A percentile compares a stretch with the other conserved stretches of the same genome.
Conservation (phyloP, 2,888 invertebrate species). For the Eristalis intricaria region DNA sequence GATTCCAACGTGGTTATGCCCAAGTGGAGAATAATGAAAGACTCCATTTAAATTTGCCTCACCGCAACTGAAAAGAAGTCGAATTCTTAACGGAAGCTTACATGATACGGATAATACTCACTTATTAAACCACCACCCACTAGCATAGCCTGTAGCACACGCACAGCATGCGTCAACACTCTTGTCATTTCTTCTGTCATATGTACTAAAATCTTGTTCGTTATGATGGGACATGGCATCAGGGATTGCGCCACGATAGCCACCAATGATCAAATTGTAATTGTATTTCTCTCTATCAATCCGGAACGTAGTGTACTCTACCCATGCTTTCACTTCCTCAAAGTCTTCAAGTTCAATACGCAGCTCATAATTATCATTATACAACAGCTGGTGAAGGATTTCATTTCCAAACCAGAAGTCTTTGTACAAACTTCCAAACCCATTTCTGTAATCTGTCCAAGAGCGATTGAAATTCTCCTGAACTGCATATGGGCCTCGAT, state of each 20-base stretch:
- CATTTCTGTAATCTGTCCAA: constrained; percentile 83
- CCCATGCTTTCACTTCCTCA: constrained; percentile 81
- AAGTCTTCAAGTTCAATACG: constrained; percentile 83
- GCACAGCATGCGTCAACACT: constrained; percentile 82
- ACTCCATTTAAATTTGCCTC: constrained; percentile 84
- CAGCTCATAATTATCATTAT: constrained; percentile 80
- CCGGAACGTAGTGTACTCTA: constrained; percentile 82
- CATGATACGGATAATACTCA: constrained; percentile 73
- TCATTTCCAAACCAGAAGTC: constrained; percentile 86
- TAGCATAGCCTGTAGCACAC: constrained; percentile 83
- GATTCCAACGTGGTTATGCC: constrained; percentile 82
- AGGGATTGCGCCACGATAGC: constrained; percentile 82
- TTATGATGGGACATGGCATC: constrained; percentile 83
- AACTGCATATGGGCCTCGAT: constrained; percentile 78
- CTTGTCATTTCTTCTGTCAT: constrained; percentile 81
- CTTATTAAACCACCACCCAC: constrained; percentile 85
- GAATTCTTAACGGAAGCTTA: neutral
- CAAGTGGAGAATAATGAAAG: constrained; percentile 80
- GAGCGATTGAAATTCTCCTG: constrained; percentile 83
- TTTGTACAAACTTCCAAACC: constrained; percentile 83
- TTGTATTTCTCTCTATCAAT: constrained; percentile 80
- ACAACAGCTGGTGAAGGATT: constrained; percentile 82
- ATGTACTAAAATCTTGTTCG: constrained; percentile 81
- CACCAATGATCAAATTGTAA: constrained; percentile 82
- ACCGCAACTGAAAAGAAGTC: constrained; percentile 81